phyloP scores from a whole-genome alignment of 1,140 invertebrate species.

The Ceratosolen fusciceps region DNA sequence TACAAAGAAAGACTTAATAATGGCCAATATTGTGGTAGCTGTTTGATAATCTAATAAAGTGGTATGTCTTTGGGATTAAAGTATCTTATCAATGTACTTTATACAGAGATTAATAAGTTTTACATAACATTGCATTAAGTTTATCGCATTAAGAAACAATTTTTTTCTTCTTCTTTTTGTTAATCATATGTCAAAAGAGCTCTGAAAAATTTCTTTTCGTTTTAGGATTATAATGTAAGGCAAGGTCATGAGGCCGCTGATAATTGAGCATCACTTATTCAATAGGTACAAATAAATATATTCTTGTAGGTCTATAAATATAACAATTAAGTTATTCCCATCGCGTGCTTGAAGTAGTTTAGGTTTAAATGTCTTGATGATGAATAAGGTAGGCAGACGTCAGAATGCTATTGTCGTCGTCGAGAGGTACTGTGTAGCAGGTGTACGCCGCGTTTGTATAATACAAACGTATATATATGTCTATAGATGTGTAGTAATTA shows the following conservation, averaged over 20 bases:
- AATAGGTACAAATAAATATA: slow-evolving; percentile 52
- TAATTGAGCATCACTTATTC: slow-evolving; percentile 19
- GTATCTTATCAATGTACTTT: neutral
- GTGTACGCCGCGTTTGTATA: slow-evolving; percentile 1
- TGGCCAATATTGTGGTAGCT: neutral
- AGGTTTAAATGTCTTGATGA: neutral
- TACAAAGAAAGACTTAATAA: no score
- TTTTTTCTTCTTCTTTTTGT: no score
- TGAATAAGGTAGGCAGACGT: slow-evolving; percentile 3
- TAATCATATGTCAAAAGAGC: no score
- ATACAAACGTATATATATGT: no score
- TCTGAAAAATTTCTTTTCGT: neutral
- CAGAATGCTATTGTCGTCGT: neutral
- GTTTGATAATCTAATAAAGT: neutral
- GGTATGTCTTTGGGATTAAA: neutral
- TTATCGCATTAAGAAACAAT: no score
- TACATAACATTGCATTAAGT: no score
- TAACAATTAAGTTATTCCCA: slow-evolving; percentile 11
- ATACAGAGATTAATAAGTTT: neutral
- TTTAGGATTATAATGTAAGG: neutral
- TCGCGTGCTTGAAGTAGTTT: neutral
- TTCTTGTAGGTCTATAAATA: slow-evolving; percentile 16
- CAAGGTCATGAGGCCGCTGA: neutral
- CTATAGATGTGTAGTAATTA: no score
- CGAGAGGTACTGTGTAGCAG: neutral